Evolutionary conservation across 2,888 invertebrate genomes (phyloP), one percentile per base, ranked within the genome.

Genomic region (Epinotia bilunana): DNA sequence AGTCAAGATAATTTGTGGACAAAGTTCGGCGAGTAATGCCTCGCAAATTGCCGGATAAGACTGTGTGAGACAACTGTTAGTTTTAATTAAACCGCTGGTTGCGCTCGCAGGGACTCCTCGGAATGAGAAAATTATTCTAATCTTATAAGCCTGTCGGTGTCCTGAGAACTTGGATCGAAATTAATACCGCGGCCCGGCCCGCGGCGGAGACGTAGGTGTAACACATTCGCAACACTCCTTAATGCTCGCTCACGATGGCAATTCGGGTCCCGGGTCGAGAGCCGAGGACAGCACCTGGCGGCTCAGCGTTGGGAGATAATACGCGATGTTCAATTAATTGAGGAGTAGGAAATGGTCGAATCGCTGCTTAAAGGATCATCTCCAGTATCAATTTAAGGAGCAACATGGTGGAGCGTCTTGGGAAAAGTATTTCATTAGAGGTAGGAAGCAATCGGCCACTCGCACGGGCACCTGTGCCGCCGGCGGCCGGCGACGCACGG

Each of bases 11-110:
- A 94, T 93, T 94, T 93, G 93, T 93, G 93, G 92, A 86, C 89
- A 84, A 93, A 93, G 91, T 94, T 94, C 87, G 91, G 90, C 91
- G 90, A 91, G 91, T 93, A 92, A 93, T 93, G 91, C 92, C 91
- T 93, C 92, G 92, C 93, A 94, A 94, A 94, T 94, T 94, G 93
- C 91, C 88, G 93, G 92, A 92, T 92, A 92, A 93, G 92, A 93
- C 93, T 91, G 93, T 92, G 93, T 91, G 92, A 92, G 93, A 93
- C 93, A 93, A 93, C 93, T 93, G 93, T 93, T 94, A 93, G 93
- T 93, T 94, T 94, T 93, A 93, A 94, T 94, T 94, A 93, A 94
- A 93, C 92, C 90, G 91, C 91, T 91, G 93, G 90, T 92, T 88
- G 88, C 87, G 88, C 87, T 91, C 90, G 91, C 89, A 88, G 90